Evolutionary conservation across 2,797 vertebrate species (phyloP), one percentile per base, ranked within the genome.

Genomic region (Scomberomorus guttatus): DNA sequence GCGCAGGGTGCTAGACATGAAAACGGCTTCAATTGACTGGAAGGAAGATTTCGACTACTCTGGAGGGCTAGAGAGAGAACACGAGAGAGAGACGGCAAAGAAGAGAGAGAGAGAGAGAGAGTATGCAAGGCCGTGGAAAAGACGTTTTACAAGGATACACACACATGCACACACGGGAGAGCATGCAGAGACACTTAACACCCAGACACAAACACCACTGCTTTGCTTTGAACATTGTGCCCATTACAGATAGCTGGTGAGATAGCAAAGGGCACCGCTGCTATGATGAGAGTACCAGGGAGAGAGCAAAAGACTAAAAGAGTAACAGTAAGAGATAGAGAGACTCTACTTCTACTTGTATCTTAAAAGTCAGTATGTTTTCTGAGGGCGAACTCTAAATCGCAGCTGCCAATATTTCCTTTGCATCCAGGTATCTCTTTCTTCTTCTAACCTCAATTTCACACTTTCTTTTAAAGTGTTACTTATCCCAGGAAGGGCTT

Each of bases 21-120:
- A 91, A 92, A 92, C 70, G 55, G 78, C 87, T 87, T 88, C 91
- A 92, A 91, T 78, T 89, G 87, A 88, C 90, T 84, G 81, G 87
- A 90, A 90, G 86, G 80, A 88, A 82, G 73, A 84, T 87, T 88
- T 60, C 2, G 20, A 80, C 80, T 84, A 55, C 75, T 87, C 87
- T 72, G 60, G 73, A 86, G 80, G 86, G 63, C 67, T 69, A 83
- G 70, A 46, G 74, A 69, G 61, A 72, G 48, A 37, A 46, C 42
- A 62, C 29, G 34, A 52, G 57, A 61, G 57, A 64, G 46, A 46
- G 42, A 34, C 17, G 18, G 56, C 0, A 27, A 60, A 46, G 22
- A 48, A 52, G 29, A 72, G 24, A 58, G 70, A 60, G 72, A 75
- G 65, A 52, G 29, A 72, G 24, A 58, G 70, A 60, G 72, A 75